A percentile compares a stretch with the other conserved stretches of the same genome.
Conservation (phyloP, 1,140 invertebrate species). For the Linepithema humile region DNA sequence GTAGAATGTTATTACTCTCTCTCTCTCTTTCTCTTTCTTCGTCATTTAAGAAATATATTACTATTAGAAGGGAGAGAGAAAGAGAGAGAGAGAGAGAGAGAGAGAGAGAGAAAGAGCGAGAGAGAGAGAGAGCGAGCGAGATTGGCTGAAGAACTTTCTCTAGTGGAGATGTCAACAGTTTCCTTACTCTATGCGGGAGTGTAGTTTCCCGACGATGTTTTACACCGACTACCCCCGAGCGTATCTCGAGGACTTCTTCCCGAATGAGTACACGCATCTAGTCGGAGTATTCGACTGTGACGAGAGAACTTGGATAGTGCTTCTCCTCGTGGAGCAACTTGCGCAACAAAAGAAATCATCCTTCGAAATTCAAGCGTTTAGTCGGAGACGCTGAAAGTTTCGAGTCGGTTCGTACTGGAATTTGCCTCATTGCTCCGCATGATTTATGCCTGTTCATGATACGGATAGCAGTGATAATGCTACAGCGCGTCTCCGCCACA, state of each 20-base stretch:
- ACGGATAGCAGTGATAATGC: neutral
- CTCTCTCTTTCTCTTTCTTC: too few relatives aligned
- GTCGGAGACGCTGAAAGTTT: slow-evolving; percentile 24
- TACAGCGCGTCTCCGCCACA: neutral
- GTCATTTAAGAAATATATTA: too few relatives aligned
- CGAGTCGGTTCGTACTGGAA: slow-evolving; percentile 2
- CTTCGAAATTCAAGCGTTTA: slow-evolving; percentile 45
- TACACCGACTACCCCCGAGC: slow-evolving; percentile 43
- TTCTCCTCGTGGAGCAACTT: slow-evolving; percentile 7
- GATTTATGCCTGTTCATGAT: slow-evolving; percentile 13
- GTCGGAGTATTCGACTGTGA: slow-evolving; percentile 25
- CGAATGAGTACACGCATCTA: slow-evolving; percentile 39
- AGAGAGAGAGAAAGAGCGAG: too few relatives aligned
- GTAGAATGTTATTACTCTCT: neutral
- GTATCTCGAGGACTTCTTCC: slow-evolving; percentile 51
- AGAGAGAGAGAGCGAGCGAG: too few relatives aligned
- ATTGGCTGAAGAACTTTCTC: neutral
- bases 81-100: neutral
- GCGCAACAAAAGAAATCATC: slow-evolving; percentile 40
- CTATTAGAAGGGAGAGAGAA: neutral
- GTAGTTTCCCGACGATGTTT: slow-evolving; percentile 40
- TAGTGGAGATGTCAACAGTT: slow-evolving; percentile 25
- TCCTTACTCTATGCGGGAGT: neutral
- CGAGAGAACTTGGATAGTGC: slow-evolving; percentile 22
- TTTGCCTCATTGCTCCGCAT: slow-evolving; percentile 12